Base-by-base conservation (phyloP, 2,797 vertebrate species). In the Karalla daura region DNA sequence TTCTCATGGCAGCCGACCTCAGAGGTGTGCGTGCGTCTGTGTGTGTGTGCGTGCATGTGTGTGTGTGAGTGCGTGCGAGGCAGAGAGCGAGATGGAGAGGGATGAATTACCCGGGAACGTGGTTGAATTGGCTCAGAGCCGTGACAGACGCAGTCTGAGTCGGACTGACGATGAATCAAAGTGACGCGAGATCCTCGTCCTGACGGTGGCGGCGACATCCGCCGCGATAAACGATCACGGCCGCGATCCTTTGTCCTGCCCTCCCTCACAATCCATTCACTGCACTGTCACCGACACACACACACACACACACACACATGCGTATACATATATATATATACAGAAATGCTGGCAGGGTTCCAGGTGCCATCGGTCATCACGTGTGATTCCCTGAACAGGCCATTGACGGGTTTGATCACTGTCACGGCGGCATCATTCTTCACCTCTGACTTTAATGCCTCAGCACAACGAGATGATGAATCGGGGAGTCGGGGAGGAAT, bases 91-190 rank as follows among this genome's bases (percentile, higher is more conserved):
- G n/a, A 47, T 17, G n/a, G 46, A 28, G 20, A 20, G 32, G 21
- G 41, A 81, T 84, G 59, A 76, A 69, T 62, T 51, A 68, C 76
- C 55, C 54, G 52, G 60, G 37, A n/a, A 65, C 66, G 40, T 28
- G 56, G 60, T 75, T 78, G 39, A 72, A 67, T 45, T 63, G 52
- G 52, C 63, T 75, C 60, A 55, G 49, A 74, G 65, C 32, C 56
- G 67, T 61, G 50, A 64, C 70, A 70, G 67, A 73, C 72, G 68
- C 55, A 66, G 62, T 84, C 66, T 69, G 70, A 77, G 73, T 76
- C 55, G 39, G 24, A 35, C 49, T 60, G 52, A 81, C 76, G 56
- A 59, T 63, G n/a, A 76, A 64, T 81, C 65, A 71, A 71, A 78
- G 24, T 72, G 68, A 33, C 66, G 67, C 40, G 49, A 54, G 62